These are phyloP conservation scores for Malaclemys terrapin DNA, from an alignment of 2,113 vertebrate genomes.

Conservation along the genomic window DNA sequence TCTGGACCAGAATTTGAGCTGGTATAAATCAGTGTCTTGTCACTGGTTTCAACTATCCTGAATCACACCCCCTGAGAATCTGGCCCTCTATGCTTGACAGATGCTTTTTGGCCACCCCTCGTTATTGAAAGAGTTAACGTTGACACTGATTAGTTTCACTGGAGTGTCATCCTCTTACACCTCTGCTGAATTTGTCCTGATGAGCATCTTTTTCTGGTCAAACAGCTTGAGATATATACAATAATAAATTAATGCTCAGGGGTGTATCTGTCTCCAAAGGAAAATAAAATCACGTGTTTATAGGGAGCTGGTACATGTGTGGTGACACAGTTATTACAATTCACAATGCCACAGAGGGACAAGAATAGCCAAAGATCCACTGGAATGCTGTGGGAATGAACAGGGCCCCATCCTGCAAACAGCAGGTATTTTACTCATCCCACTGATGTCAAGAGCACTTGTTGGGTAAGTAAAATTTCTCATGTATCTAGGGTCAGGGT, in stretches of 20 bases:
- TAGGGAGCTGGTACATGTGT: not conserved
- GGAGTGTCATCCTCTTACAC: not conserved
- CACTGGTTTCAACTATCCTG: too few relatives aligned
- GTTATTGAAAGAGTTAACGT: not conserved
- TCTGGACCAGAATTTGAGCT: not conserved
- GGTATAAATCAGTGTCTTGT: not conserved
- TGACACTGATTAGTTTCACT: not conserved
- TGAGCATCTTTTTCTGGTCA: not conserved
- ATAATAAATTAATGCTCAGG: not conserved
- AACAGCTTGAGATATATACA: not conserved
- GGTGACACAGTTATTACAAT: not conserved
- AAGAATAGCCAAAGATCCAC: not conserved
- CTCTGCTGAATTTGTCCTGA: not conserved
- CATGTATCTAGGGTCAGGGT: not conserved
- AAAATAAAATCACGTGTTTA: not conserved
- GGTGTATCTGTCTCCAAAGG: not conserved
- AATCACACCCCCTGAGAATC: not conserved
- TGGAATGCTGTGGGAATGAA: not conserved
- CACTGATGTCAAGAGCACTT: not conserved
- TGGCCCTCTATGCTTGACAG: not conserved
- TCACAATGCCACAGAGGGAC: not conserved
- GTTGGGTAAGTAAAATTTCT: not conserved
- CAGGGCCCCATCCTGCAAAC: too few relatives aligned
- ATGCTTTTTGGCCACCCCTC: not conserved
- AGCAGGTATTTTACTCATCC: not conserved